These are phyloP conservation scores for Eupithecia tripunctaria DNA, from an alignment of 2,888 invertebrate genomes.

Conservation along the genomic window DNA sequence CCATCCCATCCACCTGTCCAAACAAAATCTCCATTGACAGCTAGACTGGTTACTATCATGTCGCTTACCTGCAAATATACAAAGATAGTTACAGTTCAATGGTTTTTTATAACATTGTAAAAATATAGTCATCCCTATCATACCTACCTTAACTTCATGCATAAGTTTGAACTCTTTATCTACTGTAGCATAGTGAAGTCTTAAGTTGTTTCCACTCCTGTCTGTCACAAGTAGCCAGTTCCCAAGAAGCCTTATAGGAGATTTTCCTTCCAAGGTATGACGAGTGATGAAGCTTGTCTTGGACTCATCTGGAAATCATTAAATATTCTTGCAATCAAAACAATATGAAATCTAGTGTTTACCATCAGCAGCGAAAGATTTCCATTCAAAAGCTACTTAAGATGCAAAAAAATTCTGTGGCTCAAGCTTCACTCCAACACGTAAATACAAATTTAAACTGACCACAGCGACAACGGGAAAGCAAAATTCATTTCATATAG, in stretches of 20 bases:
- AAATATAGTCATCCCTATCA: background rate
- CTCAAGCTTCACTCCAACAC: too few species aligned
- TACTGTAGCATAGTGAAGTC: conserved; percentile 79
- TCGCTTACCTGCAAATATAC: conserved; percentile 68
- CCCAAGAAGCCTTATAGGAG: conserved; percentile 80
- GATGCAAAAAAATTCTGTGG: background rate
- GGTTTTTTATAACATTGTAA: background rate
- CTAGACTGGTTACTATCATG: conserved; percentile 80
- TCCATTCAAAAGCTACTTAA: background rate
- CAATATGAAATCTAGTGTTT: background rate
- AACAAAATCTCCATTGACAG: conserved; percentile 67
- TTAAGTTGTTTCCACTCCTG: conserved; percentile 82
- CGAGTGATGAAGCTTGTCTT: conserved; percentile 76
- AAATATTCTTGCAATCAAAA: background rate
- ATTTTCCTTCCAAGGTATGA: conserved; percentile 82
- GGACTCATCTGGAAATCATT: conserved; percentile 66
- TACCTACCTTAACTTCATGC: conserved; percentile 78
- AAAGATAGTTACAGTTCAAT: background rate
- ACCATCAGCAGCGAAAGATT: background rate
- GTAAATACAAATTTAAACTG: too few species aligned
- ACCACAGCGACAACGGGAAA: too few species aligned
- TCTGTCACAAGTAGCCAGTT: conserved; percentile 76
- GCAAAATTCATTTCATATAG: too few species aligned
- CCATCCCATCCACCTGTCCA: conserved; percentile 86
- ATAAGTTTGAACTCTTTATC: conserved; percentile 78